Evolutionary conservation across 1,140 invertebrate genomes (phyloP).

Genomic region (Drosophila bipectinata): DNA sequence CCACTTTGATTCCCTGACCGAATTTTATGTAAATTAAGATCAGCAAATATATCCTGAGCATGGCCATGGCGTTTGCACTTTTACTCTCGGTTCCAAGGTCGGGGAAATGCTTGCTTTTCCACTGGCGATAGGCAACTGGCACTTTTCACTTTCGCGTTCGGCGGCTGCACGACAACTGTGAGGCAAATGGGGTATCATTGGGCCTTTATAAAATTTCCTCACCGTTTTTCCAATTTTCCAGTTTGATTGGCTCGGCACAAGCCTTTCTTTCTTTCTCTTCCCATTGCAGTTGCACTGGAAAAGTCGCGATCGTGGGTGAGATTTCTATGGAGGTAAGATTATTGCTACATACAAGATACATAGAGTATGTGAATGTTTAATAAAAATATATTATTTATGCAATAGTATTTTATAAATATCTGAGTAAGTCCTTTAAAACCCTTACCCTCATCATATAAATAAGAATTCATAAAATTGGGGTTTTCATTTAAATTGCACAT

Average conservation of each 20-base stretch:
- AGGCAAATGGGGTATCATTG: constrained; percentile 56
- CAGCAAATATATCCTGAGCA: constrained; percentile 19
- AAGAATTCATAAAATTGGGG: too few relatives aligned
- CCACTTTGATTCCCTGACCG: constrained; percentile 36
- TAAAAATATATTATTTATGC: too few relatives aligned
- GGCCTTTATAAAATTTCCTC: constrained; percentile 77
- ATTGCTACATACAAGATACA: too few relatives aligned
- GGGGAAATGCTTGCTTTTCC: constrained; percentile 19
- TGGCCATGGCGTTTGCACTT: constrained; percentile 54
- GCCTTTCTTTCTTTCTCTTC: constrained; percentile 54
- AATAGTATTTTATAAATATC: too few relatives aligned
- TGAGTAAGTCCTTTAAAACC: too few relatives aligned
- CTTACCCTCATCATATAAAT: too few relatives aligned
- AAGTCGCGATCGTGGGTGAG: background rate
- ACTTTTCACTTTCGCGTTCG: constrained; percentile 71
- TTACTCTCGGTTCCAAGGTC: constrained; percentile 70
- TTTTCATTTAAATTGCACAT: too few relatives aligned
- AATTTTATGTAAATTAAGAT: constrained; percentile 21
- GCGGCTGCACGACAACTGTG: constrained; percentile 64
- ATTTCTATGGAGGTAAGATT: background rate
- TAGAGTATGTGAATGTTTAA: too few relatives aligned
- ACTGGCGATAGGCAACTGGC: background rate
- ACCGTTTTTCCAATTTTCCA: constrained; percentile 77
- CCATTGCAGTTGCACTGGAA: background rate
- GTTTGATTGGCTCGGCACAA: constrained; percentile 61